Base-by-base conservation (phyloP, 2,888 invertebrate genomes). In the Cecidostiba fungosa region DNA sequence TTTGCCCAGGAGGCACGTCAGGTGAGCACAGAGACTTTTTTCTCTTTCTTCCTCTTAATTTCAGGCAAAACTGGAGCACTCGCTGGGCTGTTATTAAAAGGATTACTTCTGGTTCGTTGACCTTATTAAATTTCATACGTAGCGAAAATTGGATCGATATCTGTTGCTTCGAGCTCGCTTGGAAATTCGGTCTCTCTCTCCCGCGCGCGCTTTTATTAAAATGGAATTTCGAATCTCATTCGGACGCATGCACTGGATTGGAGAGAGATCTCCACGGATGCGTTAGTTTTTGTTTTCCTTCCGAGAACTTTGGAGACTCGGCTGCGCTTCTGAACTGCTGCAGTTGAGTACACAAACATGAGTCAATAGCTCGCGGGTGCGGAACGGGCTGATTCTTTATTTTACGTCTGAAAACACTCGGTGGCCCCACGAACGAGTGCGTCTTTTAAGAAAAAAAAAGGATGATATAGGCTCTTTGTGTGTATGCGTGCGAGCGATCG, bases 1-100 rank as follows among this genome's bases (percentile, higher is more conserved):
- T 76, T 88, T 93, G 59, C 93, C 93, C n/a, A 89, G 93, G 85
- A 91, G 93, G 47, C 93, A 93, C 87, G 93, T 92, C 83, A 92
- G 93, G 93, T 93, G 90, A 93, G 92, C n/a, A 0, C 16, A 23
- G 14, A 32, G 32, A 32, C 36, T 47, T 73, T 29, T 47, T 3
- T 12, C 10, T n/a, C 36, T 32, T 19, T n/a, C 0, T 76, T 8
- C 3, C 8, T 26, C 8, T 19, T 14, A 59, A 59, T 39, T 59
- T n/a, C n/a, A n/a, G n/a, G n/a, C n/a, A n/a, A 23, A 59, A 59
- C 5, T 59, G n/a, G 54, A 59, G 54, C 54, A n/a, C n/a, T 54
- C 54, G 54, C 19, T 4, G 26, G 47, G 32, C 16, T 14, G n/a
- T 77, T 77, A 66, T 32, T 36, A 26, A 80, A 84, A 74, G 59